Evolutionary conservation across 2,888 invertebrate genomes (phyloP), one percentile per base, ranked within the genome.

Genomic region (Pherbina coryleti): DNA sequence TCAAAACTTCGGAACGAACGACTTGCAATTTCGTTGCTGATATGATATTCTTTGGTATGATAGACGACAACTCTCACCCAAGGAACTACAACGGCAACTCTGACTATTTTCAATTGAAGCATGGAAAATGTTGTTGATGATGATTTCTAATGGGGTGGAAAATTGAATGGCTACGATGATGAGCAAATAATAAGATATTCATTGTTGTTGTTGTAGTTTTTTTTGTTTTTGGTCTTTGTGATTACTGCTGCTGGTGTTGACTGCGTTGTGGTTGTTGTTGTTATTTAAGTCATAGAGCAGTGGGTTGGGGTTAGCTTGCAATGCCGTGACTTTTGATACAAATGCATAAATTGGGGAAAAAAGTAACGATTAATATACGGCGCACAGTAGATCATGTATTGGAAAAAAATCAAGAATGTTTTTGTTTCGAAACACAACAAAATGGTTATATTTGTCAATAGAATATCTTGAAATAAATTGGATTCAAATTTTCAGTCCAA

Each of bases 131-230:
- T 79, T 80, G 34, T 79, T 80, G 34, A 79, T 79, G 80, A 78
- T 82, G 66, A 51, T 80, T 82, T 66, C 79, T 82, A 84, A 84
- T 84, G 83, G 84, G 83, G 84, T 83, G 83, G 83, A 83, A 84
- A 84, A 84, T 84, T 83, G 83, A 83, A 84, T 83, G 83, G 82
- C 82, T 82, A 82, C 79, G 82, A 84, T 83, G 83, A 83, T 84
- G 84, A 83, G 82, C 82, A 83, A 84, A 82, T 84, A 84, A 84
- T 64, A 75, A 82, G 80, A 78, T 78, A 78, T 78, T 81, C 79
- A 79, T 75, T 57, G 72, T 60, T 70, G 60, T 19, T 75, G 34
- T 37, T 55, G n/a, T 28, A 25, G 17, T 11, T 28, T 3, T 70
- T 71, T 25, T 22, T 19, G 19, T 67, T 22, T 22, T 44, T n/a